phyloP scores from a whole-genome alignment of 1,140 invertebrate species.

The Calliopsis andreniformis region DNA sequence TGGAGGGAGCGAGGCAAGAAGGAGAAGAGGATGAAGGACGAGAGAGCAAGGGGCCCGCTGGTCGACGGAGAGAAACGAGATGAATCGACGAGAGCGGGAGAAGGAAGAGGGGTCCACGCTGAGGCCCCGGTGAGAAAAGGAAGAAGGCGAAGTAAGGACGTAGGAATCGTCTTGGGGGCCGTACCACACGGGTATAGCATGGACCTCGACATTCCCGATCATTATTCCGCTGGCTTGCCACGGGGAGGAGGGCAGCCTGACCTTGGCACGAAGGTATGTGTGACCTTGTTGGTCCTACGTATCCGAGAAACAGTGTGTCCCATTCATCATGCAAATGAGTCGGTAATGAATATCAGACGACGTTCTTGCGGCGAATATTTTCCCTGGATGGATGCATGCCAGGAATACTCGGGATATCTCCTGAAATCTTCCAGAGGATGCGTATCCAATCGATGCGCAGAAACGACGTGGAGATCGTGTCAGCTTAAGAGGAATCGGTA shows the following conservation, averaged over 20 bases:
- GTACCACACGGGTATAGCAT: conserved; percentile 63
- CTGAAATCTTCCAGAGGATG: not conserved
- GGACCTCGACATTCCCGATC: conserved; percentile 75
- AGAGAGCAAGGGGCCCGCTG: conserved; percentile 26
- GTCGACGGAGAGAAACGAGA: conserved; percentile 38
- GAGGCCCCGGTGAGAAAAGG: conserved; percentile 47
- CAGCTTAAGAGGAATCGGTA: no score
- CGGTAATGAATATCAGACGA: conserved; percentile 51
- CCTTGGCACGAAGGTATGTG: conserved; percentile 71
- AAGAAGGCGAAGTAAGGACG: conserved; percentile 66
- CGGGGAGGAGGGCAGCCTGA: conserved; percentile 65
- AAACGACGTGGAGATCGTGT: no score
- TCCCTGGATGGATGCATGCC: conserved; percentile 24
- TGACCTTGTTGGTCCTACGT: conserved; percentile 62
- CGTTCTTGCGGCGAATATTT: conserved; percentile 33
- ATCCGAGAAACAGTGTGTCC: conserved; percentile 55
- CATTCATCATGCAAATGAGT: conserved; percentile 49
- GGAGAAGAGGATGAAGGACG: conserved; percentile 19
- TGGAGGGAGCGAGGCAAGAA: not conserved
- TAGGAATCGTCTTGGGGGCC: conserved; percentile 70
- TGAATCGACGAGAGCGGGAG: conserved; percentile 37
- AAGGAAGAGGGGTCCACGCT: conserved; percentile 15
- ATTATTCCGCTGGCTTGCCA: conserved; percentile 73
- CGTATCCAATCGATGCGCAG: not conserved
- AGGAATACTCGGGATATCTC: conserved; percentile 23